Percentiles rank a stretch among this genome's conserved stretches.
phyloP scores from a whole-genome alignment of 2,888 invertebrate species.

The Dicyrtoma fusca region DNA sequence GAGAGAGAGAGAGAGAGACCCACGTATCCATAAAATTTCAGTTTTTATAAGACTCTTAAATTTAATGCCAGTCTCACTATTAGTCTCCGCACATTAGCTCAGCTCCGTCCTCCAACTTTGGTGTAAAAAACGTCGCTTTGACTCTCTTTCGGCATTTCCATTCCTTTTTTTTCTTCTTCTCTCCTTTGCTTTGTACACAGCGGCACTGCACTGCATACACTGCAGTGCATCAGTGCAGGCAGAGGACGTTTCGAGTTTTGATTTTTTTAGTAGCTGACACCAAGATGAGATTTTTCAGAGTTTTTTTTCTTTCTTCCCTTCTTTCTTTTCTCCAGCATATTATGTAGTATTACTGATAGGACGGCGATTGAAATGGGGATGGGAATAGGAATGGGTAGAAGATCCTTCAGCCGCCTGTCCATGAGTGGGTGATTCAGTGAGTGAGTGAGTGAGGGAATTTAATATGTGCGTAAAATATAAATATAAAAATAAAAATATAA shows the following conservation, averaged over 20 bases:
- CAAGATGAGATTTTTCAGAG: slow-evolving; percentile 15
- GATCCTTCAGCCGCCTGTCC: too few relatives aligned
- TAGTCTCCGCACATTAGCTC: too few relatives aligned
- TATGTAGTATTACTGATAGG: too few relatives aligned
- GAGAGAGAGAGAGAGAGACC: too few relatives aligned
- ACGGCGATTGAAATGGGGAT: too few relatives aligned
- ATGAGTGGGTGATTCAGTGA: not conserved
- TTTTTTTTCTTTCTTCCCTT: not conserved
- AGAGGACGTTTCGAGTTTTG: not conserved
- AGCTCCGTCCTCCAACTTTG: not conserved
- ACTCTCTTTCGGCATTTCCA: not conserved
- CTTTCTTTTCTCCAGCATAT: not conserved
- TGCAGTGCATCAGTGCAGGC: too few relatives aligned
- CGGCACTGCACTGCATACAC: too few relatives aligned
- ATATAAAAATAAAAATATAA: too few relatives aligned
- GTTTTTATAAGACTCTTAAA: too few relatives aligned
- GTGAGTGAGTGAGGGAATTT: not conserved
- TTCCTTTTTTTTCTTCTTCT: slow-evolving; percentile 2
- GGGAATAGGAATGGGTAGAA: too few relatives aligned
- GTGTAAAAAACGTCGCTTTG: not conserved
- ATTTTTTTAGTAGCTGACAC: slow-evolving; percentile 27
- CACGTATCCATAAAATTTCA: too few relatives aligned
- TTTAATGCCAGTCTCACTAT: too few relatives aligned
- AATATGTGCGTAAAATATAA: not conserved
- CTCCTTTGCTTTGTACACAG: not conserved